phyloP scores from a whole-genome alignment of 2,888 invertebrate species.

The Nectonema munidae region DNA sequence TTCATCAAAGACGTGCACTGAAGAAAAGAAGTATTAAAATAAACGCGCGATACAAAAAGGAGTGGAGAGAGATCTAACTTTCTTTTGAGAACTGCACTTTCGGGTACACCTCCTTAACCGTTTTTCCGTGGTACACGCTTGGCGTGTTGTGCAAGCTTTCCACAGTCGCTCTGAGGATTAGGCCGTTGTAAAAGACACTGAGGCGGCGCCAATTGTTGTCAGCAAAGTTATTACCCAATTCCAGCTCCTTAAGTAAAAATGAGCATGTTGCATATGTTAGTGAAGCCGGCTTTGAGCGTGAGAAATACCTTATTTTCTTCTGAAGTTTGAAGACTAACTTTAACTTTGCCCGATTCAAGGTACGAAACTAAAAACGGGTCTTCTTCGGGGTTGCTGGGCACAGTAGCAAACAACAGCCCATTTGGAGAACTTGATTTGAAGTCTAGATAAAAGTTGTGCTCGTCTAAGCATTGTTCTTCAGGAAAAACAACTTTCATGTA shows the following conservation, averaged over 20 bases:
- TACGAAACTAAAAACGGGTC: neutral
- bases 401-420: slow-evolving; percentile 7
- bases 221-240: neutral
- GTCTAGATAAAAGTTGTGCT: neutral
- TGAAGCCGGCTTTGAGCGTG: neutral
- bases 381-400: neutral
- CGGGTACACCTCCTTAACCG: too few relatives aligned
- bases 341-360: slow-evolving; percentile 1
- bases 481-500: slow-evolving; percentile 10
- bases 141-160: too few relatives aligned
- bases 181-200: neutral
- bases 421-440: slow-evolving; percentile 7
- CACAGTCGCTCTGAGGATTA: neutral
- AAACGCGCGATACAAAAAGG: too few relatives aligned
- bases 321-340: neutral
- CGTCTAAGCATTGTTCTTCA: neutral
- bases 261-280: neutral
- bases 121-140: too few relatives aligned
- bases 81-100: too few relatives aligned
- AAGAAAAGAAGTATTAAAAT: too few relatives aligned
- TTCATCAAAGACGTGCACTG: too few relatives aligned
- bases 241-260: slow-evolving; percentile 2
- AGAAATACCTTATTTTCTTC: neutral
- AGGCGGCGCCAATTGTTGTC: slow-evolving; percentile 2
- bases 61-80: too few relatives aligned